Conservation (phyloP, 2,113 vertebrate species). For the Hassar affinis region DNA sequence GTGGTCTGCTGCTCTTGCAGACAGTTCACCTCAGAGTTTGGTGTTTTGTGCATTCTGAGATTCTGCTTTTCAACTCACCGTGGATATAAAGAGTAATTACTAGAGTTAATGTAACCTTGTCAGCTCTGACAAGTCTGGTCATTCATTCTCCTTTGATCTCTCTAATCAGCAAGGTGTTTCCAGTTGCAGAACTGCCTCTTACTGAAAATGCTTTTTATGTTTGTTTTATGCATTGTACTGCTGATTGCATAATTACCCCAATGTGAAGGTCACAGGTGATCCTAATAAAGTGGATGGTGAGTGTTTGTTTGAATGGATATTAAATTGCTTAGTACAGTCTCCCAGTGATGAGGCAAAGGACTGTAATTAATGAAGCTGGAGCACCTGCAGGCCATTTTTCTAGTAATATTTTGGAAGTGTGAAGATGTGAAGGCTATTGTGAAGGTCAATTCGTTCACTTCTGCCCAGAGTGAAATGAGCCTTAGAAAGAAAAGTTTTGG, state of each 20-base stretch:
- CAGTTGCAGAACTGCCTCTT: background rate
- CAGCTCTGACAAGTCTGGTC: background rate
- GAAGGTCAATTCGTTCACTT: constrained; percentile 43
- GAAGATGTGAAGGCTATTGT: constrained; percentile 39
- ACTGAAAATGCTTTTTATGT: background rate
- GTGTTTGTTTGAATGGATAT: background rate
- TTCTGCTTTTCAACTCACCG: background rate
- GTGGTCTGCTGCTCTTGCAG: background rate
- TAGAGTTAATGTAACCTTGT: too few relatives aligned
- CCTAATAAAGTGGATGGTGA: background rate
- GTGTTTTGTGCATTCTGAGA: background rate
- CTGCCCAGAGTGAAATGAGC: constrained; percentile 25
- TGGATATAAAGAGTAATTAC: too few relatives aligned
- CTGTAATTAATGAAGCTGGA: constrained; percentile 3
- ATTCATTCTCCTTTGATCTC: too few relatives aligned
- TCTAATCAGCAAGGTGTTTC: background rate
- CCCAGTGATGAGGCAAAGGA: background rate
- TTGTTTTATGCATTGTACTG: background rate
- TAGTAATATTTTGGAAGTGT: constrained; percentile 23
- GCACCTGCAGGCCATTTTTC: constrained; percentile 20
- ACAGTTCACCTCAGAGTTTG: background rate
- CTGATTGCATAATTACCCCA: background rate
- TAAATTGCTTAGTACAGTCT: background rate
- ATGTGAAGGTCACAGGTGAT: background rate
- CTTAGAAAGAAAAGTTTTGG: constrained; percentile 19